Evolutionary conservation across 2,797 vertebrate genomes (phyloP), one percentile per base, ranked within the genome.

Genomic region (Muscicapa striata): DNA sequence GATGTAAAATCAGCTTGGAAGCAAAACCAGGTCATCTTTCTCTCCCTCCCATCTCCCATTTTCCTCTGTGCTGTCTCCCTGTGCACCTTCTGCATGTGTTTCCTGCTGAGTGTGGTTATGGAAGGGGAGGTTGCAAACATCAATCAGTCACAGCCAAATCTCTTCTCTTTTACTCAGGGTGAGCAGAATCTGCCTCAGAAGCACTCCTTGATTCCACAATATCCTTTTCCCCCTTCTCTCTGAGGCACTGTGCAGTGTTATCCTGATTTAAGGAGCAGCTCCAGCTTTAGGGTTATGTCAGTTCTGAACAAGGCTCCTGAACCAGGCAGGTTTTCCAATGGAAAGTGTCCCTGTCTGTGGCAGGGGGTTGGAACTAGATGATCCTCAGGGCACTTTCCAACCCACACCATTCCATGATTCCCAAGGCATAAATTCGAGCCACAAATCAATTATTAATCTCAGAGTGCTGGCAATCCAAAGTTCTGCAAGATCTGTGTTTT

Each of bases 1-100:
- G 66, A 86, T 73, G 52, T 41, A 91, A 94, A 95, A 87, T 91
- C 21, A 93, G 34, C 68, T 79, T 90, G 88, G 59, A 94, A 93
- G 74, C 16, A 90, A 90, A 93, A 84, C 34, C 91, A 93, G 69
- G 80, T 91, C 91, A 86, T 79, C 85, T 22, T 73, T 86, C 48
- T 36, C 46, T 78, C 57, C 59, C 76, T 95, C 67, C 55, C 59
- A 61, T 40, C 84, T 89, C 85, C 54, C 20, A 2, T 30, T 88
- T 63, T 32, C 48, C 59, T 75, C 80, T 68, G 24, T 1, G 9
- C 22, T 77, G 7, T 34, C 32, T 93, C 72, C 52, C 63, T 68
- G 45, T 27, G 24, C 64, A 84, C 34, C 69, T 83, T 24, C 66
- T 24, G 38, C 62, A 59, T 1, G 1, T 36, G 73, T 46, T 78